These are phyloP conservation scores for Tolmerus cingulatus DNA, from an alignment of 2,888 invertebrate species.

Conservation along the genomic window DNA sequence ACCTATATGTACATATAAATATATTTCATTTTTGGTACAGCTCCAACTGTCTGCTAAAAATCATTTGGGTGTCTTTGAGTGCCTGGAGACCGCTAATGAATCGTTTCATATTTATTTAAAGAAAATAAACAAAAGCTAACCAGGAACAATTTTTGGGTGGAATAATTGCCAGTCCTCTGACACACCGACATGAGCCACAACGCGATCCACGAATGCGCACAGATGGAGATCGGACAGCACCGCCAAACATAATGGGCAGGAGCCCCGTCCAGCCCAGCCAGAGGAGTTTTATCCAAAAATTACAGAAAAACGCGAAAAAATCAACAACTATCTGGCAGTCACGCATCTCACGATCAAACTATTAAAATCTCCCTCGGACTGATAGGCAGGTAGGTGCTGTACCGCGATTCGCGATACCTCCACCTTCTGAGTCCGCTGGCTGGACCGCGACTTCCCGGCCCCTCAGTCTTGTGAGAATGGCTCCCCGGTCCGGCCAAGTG, in stretches of 20 bases:
- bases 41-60: neutral
- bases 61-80: neutral
- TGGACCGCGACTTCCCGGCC: neutral
- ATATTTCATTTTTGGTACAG: too few relatives aligned
- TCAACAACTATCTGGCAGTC: constrained; percentile 54
- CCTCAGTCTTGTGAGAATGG: constrained; percentile 5
- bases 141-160: constrained; percentile 9
- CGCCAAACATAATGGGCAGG: constrained; percentile 15
- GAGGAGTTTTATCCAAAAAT: constrained; percentile 31
- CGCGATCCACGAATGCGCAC: neutral
- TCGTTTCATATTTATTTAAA: neutral
- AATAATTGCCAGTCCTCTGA: neutral
- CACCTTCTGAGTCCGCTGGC: neutral
- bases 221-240: constrained; percentile 13
- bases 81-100: neutral
- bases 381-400: constrained; percentile 40
- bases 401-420: neutral
- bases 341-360: constrained; percentile 63
- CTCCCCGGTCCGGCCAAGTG: neutral
- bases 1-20: too few relatives aligned
- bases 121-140: neutral
- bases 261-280: neutral
- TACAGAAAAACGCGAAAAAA: constrained; percentile 41
- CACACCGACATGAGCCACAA: constrained; percentile 24
- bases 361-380: constrained; percentile 57